A percentile compares a stretch with the other conserved stretches of the same genome.
phyloP scores from a whole-genome alignment of 92 coral and sea anemone species.

The Palythoa grandis region DNA sequence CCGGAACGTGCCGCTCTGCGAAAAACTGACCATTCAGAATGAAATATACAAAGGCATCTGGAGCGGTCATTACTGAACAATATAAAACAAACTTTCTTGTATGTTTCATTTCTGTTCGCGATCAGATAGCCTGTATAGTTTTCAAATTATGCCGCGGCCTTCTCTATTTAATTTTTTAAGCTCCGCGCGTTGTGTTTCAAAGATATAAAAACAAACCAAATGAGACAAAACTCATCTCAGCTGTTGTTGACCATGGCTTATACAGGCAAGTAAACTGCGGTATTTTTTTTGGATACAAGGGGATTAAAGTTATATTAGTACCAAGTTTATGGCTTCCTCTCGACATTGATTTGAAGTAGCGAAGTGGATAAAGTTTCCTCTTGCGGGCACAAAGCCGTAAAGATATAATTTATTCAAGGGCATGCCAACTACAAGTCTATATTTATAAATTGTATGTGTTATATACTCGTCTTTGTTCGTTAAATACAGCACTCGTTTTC shows the following conservation, averaged over 20 bases:
- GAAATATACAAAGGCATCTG: slow-evolving; percentile 27
- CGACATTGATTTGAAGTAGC: slow-evolving; percentile 27
- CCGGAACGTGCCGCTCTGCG: slow-evolving; percentile 31
- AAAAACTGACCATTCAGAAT: background rate
- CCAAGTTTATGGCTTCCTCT: slow-evolving; percentile 14
- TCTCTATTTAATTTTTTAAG: slow-evolving; percentile 2
- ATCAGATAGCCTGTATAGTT: background rate
- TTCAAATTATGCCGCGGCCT: background rate
- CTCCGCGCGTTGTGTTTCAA: slow-evolving; percentile 34
- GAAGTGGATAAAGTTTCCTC: slow-evolving; percentile 41
- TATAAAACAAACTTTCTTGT: background rate
- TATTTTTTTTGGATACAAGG: slow-evolving; percentile 7
- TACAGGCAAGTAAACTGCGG: background rate
- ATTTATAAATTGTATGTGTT: slow-evolving; percentile 3
- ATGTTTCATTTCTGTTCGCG: slow-evolving; percentile 13
- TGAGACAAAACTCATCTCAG: slow-evolving; percentile 21
- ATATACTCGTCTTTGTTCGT: background rate
- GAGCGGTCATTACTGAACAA: slow-evolving; percentile 2
- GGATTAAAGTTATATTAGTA: slow-evolving; percentile 26
- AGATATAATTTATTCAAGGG: slow-evolving; percentile 27
- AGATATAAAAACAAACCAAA: slow-evolving; percentile 30
- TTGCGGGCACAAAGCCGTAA: slow-evolving; percentile 10
- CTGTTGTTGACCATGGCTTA: slow-evolving; percentile 22
- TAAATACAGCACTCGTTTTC: slow-evolving; percentile 1
- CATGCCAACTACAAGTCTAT: background rate